These are phyloP conservation scores for Setophaga coronata DNA, from an alignment of 2,113 vertebrate species.

Conservation along the genomic window DNA sequence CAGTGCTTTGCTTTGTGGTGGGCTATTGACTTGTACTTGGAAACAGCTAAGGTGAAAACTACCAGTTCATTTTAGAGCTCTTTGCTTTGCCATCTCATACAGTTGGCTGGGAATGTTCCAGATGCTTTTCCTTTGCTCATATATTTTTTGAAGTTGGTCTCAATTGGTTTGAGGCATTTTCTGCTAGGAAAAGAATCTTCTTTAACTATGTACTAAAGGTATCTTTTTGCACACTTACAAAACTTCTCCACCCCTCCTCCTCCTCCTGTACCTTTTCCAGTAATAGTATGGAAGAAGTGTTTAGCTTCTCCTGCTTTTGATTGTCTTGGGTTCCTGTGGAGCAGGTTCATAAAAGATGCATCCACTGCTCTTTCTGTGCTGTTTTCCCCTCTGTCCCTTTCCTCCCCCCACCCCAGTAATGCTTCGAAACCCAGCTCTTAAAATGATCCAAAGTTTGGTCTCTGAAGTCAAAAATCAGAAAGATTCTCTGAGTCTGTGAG, in stretches of 20 bases:
- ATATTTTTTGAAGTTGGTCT: background rate
- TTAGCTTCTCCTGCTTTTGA: background rate
- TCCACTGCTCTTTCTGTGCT: background rate
- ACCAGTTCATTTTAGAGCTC: background rate
- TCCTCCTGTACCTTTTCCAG: background rate
- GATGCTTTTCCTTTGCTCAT: background rate
- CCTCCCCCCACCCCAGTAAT: background rate
- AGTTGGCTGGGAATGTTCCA: background rate
- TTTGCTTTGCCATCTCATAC: background rate
- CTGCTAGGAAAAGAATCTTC: background rate
- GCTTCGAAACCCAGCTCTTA: background rate
- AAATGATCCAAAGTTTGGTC: background rate
- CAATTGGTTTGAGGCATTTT: background rate
- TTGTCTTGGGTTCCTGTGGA: background rate
- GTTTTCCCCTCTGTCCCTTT: background rate
- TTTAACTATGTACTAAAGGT: background rate
- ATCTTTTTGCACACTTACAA: background rate
- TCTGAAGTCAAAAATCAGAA: background rate
- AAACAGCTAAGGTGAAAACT: background rate
- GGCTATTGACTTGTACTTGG: background rate
- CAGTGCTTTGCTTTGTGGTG: background rate
- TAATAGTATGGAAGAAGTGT: background rate
- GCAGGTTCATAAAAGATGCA: background rate
- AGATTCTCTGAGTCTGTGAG: background rate
- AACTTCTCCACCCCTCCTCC: background rate